A percentile compares a stretch with the other conserved stretches of the same genome.
Conservation (phyloP, 1,140 invertebrate species). For the Pteromalus puparum region DNA sequence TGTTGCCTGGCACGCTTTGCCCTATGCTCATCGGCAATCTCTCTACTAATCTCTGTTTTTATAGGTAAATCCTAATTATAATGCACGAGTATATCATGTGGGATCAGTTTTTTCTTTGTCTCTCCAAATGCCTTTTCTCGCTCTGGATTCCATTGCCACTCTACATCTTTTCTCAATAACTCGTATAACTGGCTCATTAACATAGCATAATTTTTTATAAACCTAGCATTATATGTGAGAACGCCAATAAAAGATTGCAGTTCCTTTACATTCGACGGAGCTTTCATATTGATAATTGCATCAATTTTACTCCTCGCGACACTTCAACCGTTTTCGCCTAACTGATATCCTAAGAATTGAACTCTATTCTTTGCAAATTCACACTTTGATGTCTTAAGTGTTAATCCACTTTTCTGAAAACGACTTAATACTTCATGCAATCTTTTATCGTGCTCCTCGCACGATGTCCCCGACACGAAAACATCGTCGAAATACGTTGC, state of each 20-base stretch:
- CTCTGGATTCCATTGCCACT: conserved; percentile 20
- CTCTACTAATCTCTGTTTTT: no score
- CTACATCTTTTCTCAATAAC: conserved; percentile 20
- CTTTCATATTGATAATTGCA: neutral
- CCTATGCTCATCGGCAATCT: no score
- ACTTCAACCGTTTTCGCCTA: neutral
- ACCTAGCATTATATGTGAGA: conserved; percentile 19
- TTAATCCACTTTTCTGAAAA: neutral
- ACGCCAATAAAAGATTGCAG: conserved; percentile 30
- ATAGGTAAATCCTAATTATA: conserved; percentile 41
- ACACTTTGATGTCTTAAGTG: conserved; percentile 17
- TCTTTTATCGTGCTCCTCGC: neutral
- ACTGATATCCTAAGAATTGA: neutral
- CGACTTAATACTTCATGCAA: conserved; percentile 8
- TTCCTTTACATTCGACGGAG: conserved; percentile 1
- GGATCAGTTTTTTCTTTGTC: conserved; percentile 3
- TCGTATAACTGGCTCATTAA: conserved; percentile 22
- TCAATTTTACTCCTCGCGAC: neutral
- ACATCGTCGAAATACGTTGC: conserved; percentile 32
- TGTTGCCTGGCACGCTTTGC: no score
- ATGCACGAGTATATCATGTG: conserved; percentile 33
- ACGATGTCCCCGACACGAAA: neutral
- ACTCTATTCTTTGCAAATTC: neutral
- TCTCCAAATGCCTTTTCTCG: conserved; percentile 9
- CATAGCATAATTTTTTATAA: conserved; percentile 20